Base-by-base conservation (phyloP, 2,888 invertebrate genomes). In the Noctua comes region DNA sequence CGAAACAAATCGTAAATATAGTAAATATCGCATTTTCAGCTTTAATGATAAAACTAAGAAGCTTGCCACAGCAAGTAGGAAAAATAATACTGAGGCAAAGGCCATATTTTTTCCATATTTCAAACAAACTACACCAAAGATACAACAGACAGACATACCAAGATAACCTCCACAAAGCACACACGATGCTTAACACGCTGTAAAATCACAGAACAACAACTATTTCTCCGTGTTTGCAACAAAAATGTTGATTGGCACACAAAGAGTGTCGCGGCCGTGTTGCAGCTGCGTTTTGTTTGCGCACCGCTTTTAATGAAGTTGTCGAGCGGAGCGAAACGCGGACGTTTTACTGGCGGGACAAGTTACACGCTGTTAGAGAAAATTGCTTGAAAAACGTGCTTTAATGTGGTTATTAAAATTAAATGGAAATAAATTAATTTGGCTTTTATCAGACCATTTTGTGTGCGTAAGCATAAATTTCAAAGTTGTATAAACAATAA, bases 201-300 rank as follows among this genome's bases (percentile, higher is more conserved):
- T 43, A 65, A 73, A 86, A 86, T 81, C 82, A 76, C 54, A 13
- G 72, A n/a, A 59, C 72, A n/a, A 59, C 73, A 70, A 83, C 73
- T 82, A 85, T 86, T 88, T 85, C 83, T 80, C 71, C 76, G 77
- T 80, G 83, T 80, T 83, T 77, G 74, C 69, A 76, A 83, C 90
- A 92, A 91, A 92, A 93, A 92, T 93, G 77, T 91, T 93, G 94
- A 94, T 94, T 94, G 94, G 92, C 90, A 90, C 89, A 93, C 93
- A 94, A 94, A 94, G 93, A 88, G 88, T 89, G 90, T 92, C 84
- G 83, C 86, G 83, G 83, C 82, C 81, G 73, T 43, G 59, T 76
- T 84, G 84, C 86, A 87, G 86, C 84, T 89, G 88, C 88, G 91
- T 88, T 91, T 91, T 93, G 93, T 93, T 93, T 93, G 92, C 88